phyloP scores from a whole-genome alignment of 2,888 invertebrate genomes.

The Pachymerium ferrugineum region DNA sequence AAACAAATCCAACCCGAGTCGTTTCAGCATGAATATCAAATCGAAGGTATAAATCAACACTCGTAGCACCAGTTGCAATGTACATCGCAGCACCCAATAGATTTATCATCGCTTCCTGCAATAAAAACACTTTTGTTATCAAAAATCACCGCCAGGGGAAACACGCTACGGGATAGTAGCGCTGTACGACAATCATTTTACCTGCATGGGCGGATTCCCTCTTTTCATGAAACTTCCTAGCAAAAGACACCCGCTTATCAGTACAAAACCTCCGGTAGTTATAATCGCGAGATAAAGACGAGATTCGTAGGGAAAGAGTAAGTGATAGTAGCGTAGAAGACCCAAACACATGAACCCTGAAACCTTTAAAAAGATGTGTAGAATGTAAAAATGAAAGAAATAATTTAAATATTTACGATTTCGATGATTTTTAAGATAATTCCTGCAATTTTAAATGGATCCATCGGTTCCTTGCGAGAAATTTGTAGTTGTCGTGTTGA shows the following conservation, averaged over 20 bases:
- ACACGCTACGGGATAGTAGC: no score
- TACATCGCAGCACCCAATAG: not conserved
- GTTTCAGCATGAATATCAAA: not conserved
- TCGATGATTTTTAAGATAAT: not conserved
- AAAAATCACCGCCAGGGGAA: no score
- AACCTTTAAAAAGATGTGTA: not conserved
- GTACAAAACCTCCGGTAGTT: not conserved
- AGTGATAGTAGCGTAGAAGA: not conserved
- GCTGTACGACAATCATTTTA: no score
- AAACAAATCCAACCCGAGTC: constrained; percentile 9
- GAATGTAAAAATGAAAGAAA: not conserved
- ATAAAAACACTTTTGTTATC: not conserved
- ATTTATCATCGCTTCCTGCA: constrained; percentile 1
- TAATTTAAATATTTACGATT: not conserved
- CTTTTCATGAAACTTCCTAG: not conserved
- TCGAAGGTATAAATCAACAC: not conserved
- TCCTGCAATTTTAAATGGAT: not conserved
- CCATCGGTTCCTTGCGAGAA: not conserved
- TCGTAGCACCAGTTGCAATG: constrained; percentile 5
- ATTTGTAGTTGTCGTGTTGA: not conserved
- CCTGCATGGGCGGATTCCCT: not conserved
- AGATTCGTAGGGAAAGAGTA: not conserved
- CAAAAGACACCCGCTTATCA: not conserved
- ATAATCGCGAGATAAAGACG: not conserved
- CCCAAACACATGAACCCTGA: not conserved